Conservation (phyloP, 2,797 vertebrate genomes). For the Spheniscus humboldti region DNA sequence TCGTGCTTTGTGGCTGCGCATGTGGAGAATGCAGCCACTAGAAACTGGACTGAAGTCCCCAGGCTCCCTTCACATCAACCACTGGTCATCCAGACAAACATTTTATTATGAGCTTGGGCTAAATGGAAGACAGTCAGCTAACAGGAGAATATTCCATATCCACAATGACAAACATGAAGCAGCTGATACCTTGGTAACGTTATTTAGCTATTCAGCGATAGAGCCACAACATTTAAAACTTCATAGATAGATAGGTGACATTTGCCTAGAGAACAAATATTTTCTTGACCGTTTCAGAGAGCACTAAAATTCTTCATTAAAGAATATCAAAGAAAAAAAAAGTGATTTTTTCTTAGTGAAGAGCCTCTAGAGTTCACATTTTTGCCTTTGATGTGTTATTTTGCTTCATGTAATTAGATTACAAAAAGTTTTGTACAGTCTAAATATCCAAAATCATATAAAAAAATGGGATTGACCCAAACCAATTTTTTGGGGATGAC, state of each 20-base stretch:
- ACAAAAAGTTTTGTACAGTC: neutral
- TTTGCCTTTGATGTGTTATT: neutral
- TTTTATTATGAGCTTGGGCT: neutral
- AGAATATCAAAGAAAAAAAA: neutral
- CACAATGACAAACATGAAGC: neutral
- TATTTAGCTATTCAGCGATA: neutral
- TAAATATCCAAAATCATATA: neutral
- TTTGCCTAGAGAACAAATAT: neutral
- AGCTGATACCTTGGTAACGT: neutral
- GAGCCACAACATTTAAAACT: neutral
- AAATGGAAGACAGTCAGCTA: neutral
- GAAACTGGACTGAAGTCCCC: neutral
- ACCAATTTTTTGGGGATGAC: accelerated
- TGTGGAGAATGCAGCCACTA: neutral
- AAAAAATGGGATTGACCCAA: neutral
- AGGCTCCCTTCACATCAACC: neutral
- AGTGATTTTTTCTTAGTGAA: neutral
- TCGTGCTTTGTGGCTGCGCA: accelerated
- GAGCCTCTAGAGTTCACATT: neutral
- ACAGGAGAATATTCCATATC: neutral
- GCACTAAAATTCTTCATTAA: neutral
- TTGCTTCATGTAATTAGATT: neutral
- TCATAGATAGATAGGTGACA: neutral
- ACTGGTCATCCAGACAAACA: neutral
- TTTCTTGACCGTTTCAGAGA: neutral